A percentile compares a stretch with the other conserved stretches of the same genome.
These are phyloP conservation scores for Schizaphis graminum DNA, from an alignment of 2,888 invertebrate species.

Conservation along the genomic window DNA sequence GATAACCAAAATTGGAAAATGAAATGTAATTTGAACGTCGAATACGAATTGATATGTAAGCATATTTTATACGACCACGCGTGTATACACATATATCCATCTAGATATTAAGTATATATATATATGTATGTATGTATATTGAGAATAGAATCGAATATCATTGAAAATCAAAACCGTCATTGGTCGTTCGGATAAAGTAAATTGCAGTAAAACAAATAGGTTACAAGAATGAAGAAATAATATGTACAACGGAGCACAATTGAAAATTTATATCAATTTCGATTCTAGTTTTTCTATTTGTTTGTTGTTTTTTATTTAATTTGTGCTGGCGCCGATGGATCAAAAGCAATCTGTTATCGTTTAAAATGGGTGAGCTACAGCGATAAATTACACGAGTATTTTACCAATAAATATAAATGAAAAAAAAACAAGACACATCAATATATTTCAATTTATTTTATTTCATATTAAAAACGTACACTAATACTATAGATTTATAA, in stretches of 20 bases:
- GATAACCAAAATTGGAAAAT: constrained; percentile 61
- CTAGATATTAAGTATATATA: not conserved
- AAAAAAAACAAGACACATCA: not conserved
- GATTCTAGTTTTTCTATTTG: constrained; percentile 16
- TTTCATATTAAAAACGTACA: too few relatives aligned
- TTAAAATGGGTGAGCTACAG: not conserved
- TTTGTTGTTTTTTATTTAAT: constrained; percentile 15
- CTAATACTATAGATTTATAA: too few relatives aligned
- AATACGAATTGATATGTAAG: constrained; percentile 27
- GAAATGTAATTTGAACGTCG: constrained; percentile 55
- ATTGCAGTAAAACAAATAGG: constrained; percentile 41
- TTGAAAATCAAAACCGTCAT: constrained; percentile 3
- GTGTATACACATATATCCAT: not conserved
- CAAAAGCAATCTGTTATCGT: not conserved
- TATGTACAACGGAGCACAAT: not conserved
- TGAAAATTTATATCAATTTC: constrained; percentile 5
- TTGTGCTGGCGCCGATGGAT: not conserved
- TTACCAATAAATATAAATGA: not conserved
- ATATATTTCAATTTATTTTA: not conserved
- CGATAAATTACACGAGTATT: not conserved
- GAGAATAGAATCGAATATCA: constrained; percentile 25
- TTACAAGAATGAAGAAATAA: constrained; percentile 15
- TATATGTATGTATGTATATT: not conserved
- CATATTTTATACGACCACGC: constrained; percentile 30
- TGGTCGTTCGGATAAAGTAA: not conserved